These are phyloP conservation scores for Chloropsis cyanopogon DNA, from an alignment of 2,113 vertebrate species.

Conservation along the genomic window DNA sequence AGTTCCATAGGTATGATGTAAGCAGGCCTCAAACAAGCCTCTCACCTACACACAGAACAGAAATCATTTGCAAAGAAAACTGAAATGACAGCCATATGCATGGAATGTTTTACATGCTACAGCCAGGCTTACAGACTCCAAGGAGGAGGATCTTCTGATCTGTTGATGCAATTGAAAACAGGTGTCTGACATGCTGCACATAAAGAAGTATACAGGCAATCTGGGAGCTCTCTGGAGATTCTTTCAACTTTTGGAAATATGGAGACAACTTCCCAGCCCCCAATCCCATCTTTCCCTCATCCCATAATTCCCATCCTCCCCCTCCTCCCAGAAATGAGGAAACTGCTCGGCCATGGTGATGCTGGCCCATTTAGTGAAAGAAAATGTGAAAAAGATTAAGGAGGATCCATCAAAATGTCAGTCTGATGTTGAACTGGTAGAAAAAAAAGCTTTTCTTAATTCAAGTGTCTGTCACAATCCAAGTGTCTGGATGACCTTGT, in stretches of 20 bases:
- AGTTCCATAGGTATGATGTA: constrained; percentile 76
- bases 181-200: constrained; percentile 53
- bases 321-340: constrained; percentile 16
- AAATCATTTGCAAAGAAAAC: constrained; percentile 73
- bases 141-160: constrained; percentile 67
- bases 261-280: constrained; percentile 56
- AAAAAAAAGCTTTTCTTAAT: not conserved
- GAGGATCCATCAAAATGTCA: constrained; percentile 54
- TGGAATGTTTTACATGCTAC: constrained; percentile 43
- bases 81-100: constrained; percentile 70
- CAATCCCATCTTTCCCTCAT: not conserved
- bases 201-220: constrained; percentile 69
- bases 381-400: constrained; percentile 70
- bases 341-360: constrained; percentile 37
- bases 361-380: constrained; percentile 2
- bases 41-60: constrained; percentile 63
- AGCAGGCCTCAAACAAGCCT: constrained; percentile 61
- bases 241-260: constrained; percentile 70
- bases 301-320: not conserved
- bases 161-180: constrained; percentile 78
- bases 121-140: constrained; percentile 25
- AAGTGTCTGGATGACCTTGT: constrained; percentile 69
- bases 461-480: not conserved
- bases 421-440: not conserved
- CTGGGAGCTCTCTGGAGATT: constrained; percentile 65